phyloP scores from a whole-genome alignment of 2,888 invertebrate species.

The Protodeltote pygarga region DNA sequence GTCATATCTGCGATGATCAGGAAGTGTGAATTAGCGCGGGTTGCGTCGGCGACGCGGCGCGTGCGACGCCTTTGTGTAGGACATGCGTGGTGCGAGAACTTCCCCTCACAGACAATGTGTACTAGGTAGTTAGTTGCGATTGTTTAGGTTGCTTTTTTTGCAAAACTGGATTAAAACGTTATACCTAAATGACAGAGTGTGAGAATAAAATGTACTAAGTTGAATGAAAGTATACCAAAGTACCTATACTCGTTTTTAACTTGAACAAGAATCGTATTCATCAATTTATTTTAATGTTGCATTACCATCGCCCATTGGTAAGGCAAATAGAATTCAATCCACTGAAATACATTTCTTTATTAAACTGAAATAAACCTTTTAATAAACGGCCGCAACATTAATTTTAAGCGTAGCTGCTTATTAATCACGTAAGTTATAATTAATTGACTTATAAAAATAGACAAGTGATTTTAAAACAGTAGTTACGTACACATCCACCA shows the following conservation, averaged over 20 bases:
- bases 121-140: slow-evolving; percentile 31
- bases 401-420: slow-evolving; percentile 4
- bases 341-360: no score
- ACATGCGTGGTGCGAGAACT: slow-evolving; percentile 40
- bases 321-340: no score
- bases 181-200: not conserved
- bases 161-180: not conserved
- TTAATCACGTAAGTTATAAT: slow-evolving; percentile 46
- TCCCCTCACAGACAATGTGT: slow-evolving; percentile 42
- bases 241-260: no score
- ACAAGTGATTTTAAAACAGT: slow-evolving; percentile 47
- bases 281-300: no score
- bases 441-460: slow-evolving; percentile 59
- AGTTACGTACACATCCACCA: no score
- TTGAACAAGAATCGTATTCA: no score
- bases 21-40: slow-evolving; percentile 62
- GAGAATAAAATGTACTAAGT: no score
- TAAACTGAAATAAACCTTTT: not conserved
- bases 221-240: no score
- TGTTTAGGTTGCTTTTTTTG: slow-evolving; percentile 7
- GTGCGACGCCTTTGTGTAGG: slow-evolving; percentile 54
- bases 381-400: not conserved
- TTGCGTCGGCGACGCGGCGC: slow-evolving; percentile 49
- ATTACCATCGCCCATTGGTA: no score
- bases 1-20: slow-evolving; percentile 42